Evolutionary conservation across 2,113 vertebrate species (phyloP), one percentile per base, ranked within the genome.

Genomic region (Oryzias melastigma): DNA sequence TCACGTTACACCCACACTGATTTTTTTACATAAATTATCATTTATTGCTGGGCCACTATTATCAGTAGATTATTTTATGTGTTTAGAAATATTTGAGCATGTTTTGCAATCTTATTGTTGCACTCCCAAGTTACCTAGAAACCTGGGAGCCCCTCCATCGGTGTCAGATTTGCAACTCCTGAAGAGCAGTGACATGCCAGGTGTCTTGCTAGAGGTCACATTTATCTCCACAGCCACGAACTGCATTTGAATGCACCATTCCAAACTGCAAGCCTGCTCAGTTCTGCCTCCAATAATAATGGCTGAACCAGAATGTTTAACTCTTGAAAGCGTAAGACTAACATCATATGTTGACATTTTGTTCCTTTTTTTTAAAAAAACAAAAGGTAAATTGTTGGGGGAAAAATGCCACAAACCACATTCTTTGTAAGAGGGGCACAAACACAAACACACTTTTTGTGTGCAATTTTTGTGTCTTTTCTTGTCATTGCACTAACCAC

Each of bases 401-500:
- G 20, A 41, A 71, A 74, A 61, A 17, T 76, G 76, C 77, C n/a
- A 85, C 63, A 54, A 65, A 58, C 22, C 76, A 75, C 74, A 46
- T 29, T 57, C 70, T 47, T 47, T 47, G 6, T 19, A 7, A 19
- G 62, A 73, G 52, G 16, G 42, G 70, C 80, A 81, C 75, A 78
- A 75, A 80, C 80, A 81, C 75, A 78, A 75, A 80, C 44, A 56
- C 52, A 66, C 52, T 18, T 61, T 58, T 61, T 61, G 70, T 73
- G 71, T 87, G 77, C 68, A 1, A 22, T 66, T 62, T 51, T 65
- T 52, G 40, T 71, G 25, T 64, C n/a, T 52, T 77, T 62, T 61
- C 17, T 75, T 44, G 14, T 58, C 75, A 82, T 75, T 43, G 18
- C 82, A 88, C 85, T 78, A 75, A 85, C 77, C 75, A 73, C 72